phyloP scores from a whole-genome alignment of 2,113 vertebrate species.

The Telmatochromis sp. region DNA sequence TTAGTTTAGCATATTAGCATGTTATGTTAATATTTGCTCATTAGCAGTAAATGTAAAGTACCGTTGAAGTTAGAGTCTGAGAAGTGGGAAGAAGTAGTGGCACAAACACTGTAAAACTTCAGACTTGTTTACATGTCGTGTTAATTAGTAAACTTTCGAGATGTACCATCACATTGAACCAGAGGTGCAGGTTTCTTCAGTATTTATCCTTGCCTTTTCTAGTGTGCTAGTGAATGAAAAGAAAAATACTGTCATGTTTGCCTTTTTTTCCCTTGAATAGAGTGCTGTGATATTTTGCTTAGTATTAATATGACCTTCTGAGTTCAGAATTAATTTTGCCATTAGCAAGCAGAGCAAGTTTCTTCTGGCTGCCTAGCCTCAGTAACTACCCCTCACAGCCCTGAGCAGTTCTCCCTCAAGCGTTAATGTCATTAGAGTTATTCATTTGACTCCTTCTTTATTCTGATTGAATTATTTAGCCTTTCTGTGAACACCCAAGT shows the following conservation, averaged over 20 bases:
- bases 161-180: neutral
- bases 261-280: neutral
- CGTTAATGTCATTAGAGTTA: conserved; percentile 69
- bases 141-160: neutral
- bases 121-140: neutral
- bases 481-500: conserved; percentile 65
- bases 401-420: conserved; percentile 54
- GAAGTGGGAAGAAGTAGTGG: neutral
- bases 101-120: neutral
- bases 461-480: conserved; percentile 73
- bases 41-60: neutral
- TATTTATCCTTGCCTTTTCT: neutral
- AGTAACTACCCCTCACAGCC: conserved; percentile 29
- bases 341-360: conserved; percentile 48
- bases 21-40: neutral
- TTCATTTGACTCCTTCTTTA: conserved; percentile 71
- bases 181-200: neutral
- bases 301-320: conserved; percentile 24
- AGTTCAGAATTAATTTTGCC: conserved; percentile 42
- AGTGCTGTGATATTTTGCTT: conserved; percentile 31
- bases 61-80: neutral
- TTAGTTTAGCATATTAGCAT: neutral
- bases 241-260: neutral
- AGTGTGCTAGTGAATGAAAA: neutral
- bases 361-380: conserved; percentile 23